A percentile compares a stretch with the other conserved stretches of the same genome.
phyloP scores from a whole-genome alignment of 2,797 vertebrate species.

The Notolepis coatsorum region DNA sequence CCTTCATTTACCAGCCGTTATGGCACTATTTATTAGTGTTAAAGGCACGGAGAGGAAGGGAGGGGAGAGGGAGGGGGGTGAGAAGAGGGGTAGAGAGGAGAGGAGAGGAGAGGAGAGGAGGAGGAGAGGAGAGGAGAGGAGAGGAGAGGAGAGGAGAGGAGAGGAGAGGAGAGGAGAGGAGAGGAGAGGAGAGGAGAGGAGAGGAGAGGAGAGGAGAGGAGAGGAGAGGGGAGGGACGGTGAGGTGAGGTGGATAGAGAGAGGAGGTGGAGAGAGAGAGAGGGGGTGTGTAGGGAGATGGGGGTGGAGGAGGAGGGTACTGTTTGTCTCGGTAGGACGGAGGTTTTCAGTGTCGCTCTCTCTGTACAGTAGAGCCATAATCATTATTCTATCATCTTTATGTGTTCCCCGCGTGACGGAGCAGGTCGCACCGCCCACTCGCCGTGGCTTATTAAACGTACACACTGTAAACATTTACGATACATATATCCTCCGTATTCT shows the following conservation, averaged over 20 bases:
- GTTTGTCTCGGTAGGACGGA: not conserved
- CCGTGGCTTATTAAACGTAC: not conserved
- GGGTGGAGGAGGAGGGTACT: not conserved
- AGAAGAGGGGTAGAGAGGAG: not conserved
- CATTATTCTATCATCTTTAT: not conserved
- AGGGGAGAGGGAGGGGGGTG: not conserved
- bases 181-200: not conserved
- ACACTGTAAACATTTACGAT: not conserved
- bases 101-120: not conserved
- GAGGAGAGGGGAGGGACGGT: not conserved
- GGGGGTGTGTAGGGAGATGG: not conserved
- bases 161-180: not conserved
- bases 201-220: not conserved
- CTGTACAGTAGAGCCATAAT: not conserved
- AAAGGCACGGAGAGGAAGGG: conserved; percentile 15
- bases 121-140: not conserved
- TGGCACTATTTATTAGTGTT: conserved; percentile 33
- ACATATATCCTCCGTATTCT: not conserved
- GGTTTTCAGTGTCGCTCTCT: not conserved
- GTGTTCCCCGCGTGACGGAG: not conserved
- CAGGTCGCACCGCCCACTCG: not conserved
- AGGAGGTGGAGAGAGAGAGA: not conserved
- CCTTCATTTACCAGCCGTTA: conserved; percentile 41
- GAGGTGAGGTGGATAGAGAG: not conserved
- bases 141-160: not conserved